Evolutionary conservation across 2,113 vertebrate species (phyloP).

Genomic region (Pachyramphus minor): DNA sequence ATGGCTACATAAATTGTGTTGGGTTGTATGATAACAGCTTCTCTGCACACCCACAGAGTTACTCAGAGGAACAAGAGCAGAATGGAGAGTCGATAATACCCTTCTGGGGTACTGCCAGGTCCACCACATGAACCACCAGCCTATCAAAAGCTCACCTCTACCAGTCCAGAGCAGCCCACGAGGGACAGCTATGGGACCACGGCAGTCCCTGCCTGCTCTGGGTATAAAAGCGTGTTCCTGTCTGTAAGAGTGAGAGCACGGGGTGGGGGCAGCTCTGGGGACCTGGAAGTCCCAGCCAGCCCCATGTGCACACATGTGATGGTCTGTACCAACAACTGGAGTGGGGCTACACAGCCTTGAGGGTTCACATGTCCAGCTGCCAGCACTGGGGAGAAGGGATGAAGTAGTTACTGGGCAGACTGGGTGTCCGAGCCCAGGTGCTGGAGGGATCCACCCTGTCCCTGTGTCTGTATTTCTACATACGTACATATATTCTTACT

Average conservation of each 20-base stretch:
- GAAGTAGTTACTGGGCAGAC: background rate
- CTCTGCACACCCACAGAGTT: background rate
- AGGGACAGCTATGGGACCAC: background rate
- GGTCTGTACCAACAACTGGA: background rate
- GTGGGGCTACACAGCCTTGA: background rate
- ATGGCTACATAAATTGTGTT: background rate
- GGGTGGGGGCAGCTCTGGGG: background rate
- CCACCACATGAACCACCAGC: background rate
- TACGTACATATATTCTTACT: background rate
- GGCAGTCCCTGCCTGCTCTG: background rate
- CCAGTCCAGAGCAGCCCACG: background rate
- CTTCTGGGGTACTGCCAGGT: background rate
- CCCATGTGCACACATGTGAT: accelerated
- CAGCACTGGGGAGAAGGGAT: background rate
- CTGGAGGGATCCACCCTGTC: background rate
- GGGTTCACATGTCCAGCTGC: background rate
- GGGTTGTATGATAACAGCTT: background rate
- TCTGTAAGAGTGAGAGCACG: background rate
- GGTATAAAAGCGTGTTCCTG: background rate
- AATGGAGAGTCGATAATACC: background rate
- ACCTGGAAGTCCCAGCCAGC: background rate
- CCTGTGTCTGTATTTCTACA: background rate
- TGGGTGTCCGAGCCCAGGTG: background rate
- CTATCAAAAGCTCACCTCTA: background rate
- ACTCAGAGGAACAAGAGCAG: background rate